A percentile compares a stretch with the other conserved stretches of the same genome.
Conservation (phyloP, 2,888 invertebrate species). For the Junonia oenone region DNA sequence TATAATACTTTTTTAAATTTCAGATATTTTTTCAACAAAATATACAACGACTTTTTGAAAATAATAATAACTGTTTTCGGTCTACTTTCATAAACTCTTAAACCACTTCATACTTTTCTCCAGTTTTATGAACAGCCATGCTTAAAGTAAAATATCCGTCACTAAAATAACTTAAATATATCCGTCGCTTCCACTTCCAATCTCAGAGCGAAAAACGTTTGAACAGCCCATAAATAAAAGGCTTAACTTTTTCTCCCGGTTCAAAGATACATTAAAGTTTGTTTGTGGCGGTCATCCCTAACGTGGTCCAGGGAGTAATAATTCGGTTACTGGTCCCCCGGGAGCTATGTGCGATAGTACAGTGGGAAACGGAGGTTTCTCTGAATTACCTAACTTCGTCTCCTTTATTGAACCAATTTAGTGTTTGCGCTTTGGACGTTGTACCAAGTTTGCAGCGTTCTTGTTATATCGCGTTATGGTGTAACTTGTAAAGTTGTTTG, state of each 20-base stretch:
- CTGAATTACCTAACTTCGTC: constrained; percentile 24
- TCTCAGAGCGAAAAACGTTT: neutral
- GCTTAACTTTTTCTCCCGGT: neutral
- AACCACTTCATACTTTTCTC: no score
- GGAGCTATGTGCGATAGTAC: constrained; percentile 25
- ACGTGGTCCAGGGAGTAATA: constrained; percentile 37
- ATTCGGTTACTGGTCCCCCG: constrained; percentile 44
- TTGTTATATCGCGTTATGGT: neutral
- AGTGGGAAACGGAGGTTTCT: constrained; percentile 14
- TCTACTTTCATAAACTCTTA: no score
- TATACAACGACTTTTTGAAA: no score
- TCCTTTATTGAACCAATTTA: constrained; percentile 27
- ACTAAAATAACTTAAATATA: neutral
- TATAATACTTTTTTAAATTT: no score
- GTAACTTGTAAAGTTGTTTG: neutral
- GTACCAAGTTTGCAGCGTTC: neutral
- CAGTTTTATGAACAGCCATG: no score
- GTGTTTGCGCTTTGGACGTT: constrained; percentile 3
- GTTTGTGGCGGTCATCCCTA: constrained; percentile 32
- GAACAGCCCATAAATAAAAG: neutral
- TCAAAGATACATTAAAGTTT: constrained; percentile 32
- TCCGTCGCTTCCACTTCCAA: neutral
- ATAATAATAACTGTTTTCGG: no score
- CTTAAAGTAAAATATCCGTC: no score
- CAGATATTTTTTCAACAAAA: no score